Base-by-base conservation (phyloP, 2,888 invertebrate genomes). In the Anthrax anthrax region DNA sequence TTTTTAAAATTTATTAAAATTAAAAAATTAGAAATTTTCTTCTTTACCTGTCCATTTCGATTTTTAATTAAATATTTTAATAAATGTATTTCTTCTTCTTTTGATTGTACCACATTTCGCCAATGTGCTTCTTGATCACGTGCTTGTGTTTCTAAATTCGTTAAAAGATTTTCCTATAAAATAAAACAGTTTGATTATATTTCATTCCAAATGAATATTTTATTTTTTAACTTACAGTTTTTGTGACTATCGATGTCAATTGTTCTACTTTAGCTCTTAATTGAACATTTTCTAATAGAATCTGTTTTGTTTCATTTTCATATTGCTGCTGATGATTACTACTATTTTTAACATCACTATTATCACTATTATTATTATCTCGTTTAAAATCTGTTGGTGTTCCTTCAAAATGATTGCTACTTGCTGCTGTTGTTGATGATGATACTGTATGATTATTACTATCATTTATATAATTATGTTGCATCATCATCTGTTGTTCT, bases 191-290 rank as follows among this genome's bases (percentile, higher is more conserved):
- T 48, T 36, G 47, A 40, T 14, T n/a, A 44, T 17, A 16, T 29
- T 23, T 38, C 3, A 19, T 9, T 39, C n/a, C n/a, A n/a, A n/a
- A n/a, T n/a, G 13, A 34, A 9, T 34, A 14, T 19, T n/a, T 23
- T 8, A 19, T 14, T 18, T 13, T 13, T 1, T 1, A 17, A 72
- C 78, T 73, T 63, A 86, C 86, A 55, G 85, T 85, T 60, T 85
- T 83, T 54, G 78, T 77, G 52, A 87, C 83, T 55, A 84, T 77
- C 58, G 70, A 75, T 67, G 84, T 81, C 61, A 86, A 84, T 63
- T 83, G 76, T 52, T 75, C 74, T 43, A 81, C 76, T 59, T 77
- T 72, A 39, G 70, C 70, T 58, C 78, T 78, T 54, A 84, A 67
- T 54, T 77, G 76, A 56, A 74, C 72, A 61, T 80, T 81, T 60